Conservation (phyloP, 2,888 invertebrate genomes). For the Caradrina clavipalpis region DNA sequence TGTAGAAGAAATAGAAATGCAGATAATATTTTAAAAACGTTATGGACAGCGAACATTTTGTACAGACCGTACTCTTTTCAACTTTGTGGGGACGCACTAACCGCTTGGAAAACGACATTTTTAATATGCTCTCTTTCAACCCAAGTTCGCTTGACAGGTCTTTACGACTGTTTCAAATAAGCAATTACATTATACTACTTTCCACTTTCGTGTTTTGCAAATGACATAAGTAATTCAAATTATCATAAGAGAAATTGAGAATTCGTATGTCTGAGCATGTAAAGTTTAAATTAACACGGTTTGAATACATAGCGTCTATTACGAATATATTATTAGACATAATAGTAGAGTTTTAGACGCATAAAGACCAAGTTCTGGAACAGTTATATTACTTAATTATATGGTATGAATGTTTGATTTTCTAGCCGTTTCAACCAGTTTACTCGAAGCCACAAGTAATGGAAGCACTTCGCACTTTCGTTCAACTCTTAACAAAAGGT, state of each 20-base stretch:
- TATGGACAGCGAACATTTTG: conserved; percentile 33
- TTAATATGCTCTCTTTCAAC: conserved; percentile 55
- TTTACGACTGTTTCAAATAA: conserved; percentile 44
- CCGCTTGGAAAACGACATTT: conserved; percentile 49
- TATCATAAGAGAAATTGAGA: conserved; percentile 58
- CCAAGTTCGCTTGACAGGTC: conserved; percentile 30
- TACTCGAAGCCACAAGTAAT: background rate
- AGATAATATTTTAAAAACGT: conserved; percentile 44
- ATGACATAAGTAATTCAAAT: conserved; percentile 50
- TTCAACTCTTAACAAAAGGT: background rate
- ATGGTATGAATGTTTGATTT: conserved; percentile 29
- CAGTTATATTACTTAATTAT: conserved; percentile 36
- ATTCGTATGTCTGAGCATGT: conserved; percentile 33
- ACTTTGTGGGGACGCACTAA: conserved; percentile 31
- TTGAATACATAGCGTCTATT: conserved; percentile 31
- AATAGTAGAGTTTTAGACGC: conserved; percentile 24
- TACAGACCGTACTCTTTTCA: conserved; percentile 60
- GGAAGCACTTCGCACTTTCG: background rate
- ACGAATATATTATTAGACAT: conserved; percentile 38
- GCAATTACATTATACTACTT: conserved; percentile 54
- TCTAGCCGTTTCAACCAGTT: conserved; percentile 1
- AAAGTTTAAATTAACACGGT: conserved; percentile 33
- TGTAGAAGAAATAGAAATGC: conserved; percentile 53
- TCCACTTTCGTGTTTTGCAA: conserved; percentile 50
- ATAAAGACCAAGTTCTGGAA: conserved; percentile 20